Percentiles rank a stretch among this genome's conserved stretches.
phyloP scores from a whole-genome alignment of 2,888 invertebrate genomes.

The Nomada goodeniana region DNA sequence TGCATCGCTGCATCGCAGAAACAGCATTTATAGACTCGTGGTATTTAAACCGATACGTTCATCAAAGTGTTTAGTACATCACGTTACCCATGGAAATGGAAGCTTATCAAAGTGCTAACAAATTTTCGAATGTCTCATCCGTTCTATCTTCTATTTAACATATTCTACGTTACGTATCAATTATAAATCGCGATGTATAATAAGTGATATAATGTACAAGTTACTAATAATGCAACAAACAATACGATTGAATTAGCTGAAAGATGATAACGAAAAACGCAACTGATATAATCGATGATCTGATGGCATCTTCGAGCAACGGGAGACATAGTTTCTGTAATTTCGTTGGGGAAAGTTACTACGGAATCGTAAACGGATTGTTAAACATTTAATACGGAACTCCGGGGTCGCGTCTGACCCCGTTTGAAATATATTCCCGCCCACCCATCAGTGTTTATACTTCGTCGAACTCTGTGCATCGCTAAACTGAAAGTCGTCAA shows the following conservation, averaged over 20 bases:
- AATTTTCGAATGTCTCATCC: too few species aligned
- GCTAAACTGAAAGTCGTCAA: slow-evolving; percentile 29
- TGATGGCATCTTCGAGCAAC: not conserved
- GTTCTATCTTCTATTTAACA: too few species aligned
- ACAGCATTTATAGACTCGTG: too few species aligned
- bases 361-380: not conserved
- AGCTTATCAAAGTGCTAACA: too few species aligned
- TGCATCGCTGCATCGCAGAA: too few species aligned
- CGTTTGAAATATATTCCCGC: not conserved
- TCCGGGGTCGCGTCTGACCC: not conserved
- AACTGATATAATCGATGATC: slow-evolving; percentile 4
- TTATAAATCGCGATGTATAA: too few species aligned
- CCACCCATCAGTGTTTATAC: slow-evolving; percentile 19
- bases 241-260: not conserved
- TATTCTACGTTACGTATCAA: too few species aligned
- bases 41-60: too few species aligned
- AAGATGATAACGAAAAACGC: not conserved
- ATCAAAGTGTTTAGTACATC: too few species aligned
- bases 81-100: too few species aligned
- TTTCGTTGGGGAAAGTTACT: slow-evolving; percentile 11
- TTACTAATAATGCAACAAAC: too few species aligned
- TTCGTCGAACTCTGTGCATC: slow-evolving; percentile 40
- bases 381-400: slow-evolving; percentile 35
- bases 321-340: slow-evolving; percentile 1
- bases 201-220: too few species aligned